A percentile compares a stretch with the other conserved stretches of the same genome.
Conservation (phyloP, 2,888 invertebrate genomes). For the Drosophila mettleri region DNA sequence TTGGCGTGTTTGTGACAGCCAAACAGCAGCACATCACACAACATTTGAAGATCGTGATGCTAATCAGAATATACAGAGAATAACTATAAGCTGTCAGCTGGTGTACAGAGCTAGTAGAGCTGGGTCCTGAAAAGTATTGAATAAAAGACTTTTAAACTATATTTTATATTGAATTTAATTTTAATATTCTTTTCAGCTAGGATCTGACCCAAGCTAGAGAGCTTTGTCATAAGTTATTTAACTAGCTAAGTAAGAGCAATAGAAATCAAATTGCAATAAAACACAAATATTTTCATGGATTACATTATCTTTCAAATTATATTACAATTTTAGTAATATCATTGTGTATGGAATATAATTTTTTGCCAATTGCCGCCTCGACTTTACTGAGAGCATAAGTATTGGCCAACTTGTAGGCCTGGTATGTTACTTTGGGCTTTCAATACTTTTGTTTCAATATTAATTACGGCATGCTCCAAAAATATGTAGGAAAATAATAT, state of each 20-base stretch:
- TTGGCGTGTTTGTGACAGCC: slow-evolving; percentile 53
- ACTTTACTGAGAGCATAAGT: no score
- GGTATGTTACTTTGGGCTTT: no score
- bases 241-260: not conserved
- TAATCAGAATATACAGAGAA: slow-evolving; percentile 17
- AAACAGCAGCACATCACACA: not conserved
- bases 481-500: no score
- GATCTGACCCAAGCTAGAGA: not conserved
- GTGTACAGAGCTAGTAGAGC: not conserved
- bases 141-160: no score
- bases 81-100: not conserved
- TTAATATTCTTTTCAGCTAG: not conserved
- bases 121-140: no score
- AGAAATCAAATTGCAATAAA: not conserved
- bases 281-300: not conserved
- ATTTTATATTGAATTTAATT: no score
- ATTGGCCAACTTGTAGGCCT: no score
- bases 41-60: slow-evolving; percentile 13
- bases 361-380: no score
- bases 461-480: no score
- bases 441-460: no score
- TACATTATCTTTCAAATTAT: no score
- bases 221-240: not conserved
- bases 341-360: no score
- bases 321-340: not conserved